Conservation (phyloP, 2,113 vertebrate species). For the Heteronetta atricapilla region DNA sequence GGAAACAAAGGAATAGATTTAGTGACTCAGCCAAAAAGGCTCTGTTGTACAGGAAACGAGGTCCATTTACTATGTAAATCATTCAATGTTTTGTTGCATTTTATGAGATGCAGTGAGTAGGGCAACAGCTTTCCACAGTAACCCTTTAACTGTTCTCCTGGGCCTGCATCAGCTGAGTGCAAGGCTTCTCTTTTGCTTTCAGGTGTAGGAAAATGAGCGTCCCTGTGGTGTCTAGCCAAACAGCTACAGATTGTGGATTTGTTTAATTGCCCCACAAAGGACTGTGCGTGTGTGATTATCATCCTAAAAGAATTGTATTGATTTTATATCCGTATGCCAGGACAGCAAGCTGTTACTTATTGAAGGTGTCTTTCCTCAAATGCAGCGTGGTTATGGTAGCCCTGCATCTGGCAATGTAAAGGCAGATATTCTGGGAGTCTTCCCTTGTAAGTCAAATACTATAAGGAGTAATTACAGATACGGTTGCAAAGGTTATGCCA, state of each 20-base stretch:
- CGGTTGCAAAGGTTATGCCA: background rate
- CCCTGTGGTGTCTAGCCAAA: background rate
- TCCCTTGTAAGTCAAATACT: background rate
- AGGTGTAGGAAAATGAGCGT: background rate
- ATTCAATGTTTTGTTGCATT: background rate
- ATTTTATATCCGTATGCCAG: background rate
- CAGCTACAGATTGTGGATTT: background rate
- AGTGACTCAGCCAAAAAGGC: background rate
- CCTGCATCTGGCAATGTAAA: background rate
- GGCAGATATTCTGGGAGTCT: background rate
- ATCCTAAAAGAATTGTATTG: background rate
- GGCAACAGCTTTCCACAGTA: background rate
- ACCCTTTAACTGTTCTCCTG: background rate
- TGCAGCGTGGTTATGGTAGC: background rate
- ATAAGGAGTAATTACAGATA: background rate
- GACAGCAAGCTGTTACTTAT: background rate
- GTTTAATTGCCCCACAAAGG: background rate
- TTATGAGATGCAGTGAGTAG: background rate
- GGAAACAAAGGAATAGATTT: background rate
- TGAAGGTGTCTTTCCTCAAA: background rate
- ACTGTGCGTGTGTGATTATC: background rate
- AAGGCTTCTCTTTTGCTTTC: background rate
- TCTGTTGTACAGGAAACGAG: background rate
- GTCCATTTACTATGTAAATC: background rate
- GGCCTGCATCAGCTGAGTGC: rapidly evolving